A percentile compares a stretch with the other conserved stretches of the same genome.
phyloP scores from a whole-genome alignment of 2,797 vertebrate genomes.

The Valencia hispanica region DNA sequence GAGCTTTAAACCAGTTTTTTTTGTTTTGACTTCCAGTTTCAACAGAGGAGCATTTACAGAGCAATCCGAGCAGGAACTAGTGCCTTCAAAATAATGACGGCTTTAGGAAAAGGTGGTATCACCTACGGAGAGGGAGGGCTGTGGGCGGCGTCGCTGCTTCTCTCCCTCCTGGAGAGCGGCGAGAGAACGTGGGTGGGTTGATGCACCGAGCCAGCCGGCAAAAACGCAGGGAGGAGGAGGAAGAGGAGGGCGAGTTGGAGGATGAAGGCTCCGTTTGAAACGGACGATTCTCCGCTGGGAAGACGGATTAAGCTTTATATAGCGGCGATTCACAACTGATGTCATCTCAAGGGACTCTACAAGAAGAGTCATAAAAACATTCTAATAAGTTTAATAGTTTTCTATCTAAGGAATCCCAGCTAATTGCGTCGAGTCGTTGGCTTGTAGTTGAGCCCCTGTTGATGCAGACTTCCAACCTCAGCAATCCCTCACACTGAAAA shows the following conservation, averaged over 20 bases:
- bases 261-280: constrained; percentile 68
- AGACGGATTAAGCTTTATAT: too few relatives aligned
- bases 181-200: constrained; percentile 70
- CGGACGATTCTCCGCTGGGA: too few relatives aligned
- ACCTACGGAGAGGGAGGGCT: constrained; percentile 47
- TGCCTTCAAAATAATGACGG: constrained; percentile 41
- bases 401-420: too few relatives aligned
- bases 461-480: too few relatives aligned
- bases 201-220: constrained; percentile 54
- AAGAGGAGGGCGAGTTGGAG: constrained; percentile 67
- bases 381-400: too few relatives aligned
- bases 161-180: constrained; percentile 42
- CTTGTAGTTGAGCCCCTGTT: too few relatives aligned
- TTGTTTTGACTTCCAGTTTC: constrained; percentile 26
- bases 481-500: too few relatives aligned
- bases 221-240: constrained; percentile 75
- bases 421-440: too few relatives aligned
- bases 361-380: too few relatives aligned
- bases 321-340: too few relatives aligned
- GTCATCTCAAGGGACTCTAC: too few relatives aligned
- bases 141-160: constrained; percentile 60
- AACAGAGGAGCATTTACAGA: constrained; percentile 44
- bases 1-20: constrained; percentile 32
- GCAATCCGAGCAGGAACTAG: constrained; percentile 38
- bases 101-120: constrained; percentile 32